phyloP scores from a whole-genome alignment of 2,113 vertebrate genomes.

The Ceyx cyanopectus region DNA sequence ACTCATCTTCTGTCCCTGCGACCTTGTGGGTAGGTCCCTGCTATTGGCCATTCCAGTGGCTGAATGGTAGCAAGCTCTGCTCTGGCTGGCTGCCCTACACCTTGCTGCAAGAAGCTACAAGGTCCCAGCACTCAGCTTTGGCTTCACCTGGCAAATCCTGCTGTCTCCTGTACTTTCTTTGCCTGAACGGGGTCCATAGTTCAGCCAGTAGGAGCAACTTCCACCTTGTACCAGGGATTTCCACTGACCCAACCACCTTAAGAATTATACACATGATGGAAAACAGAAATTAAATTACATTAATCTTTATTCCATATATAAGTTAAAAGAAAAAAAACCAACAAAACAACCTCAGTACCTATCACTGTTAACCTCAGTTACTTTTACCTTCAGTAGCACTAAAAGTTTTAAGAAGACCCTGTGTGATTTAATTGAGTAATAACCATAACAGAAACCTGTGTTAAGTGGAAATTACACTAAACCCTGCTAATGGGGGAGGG shows the following conservation, averaged over 20 bases:
- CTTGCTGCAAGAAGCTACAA: not conserved
- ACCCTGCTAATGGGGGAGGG: conserved; percentile 7
- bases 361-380: not conserved
- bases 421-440: conserved; percentile 27
- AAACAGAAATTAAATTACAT: not conserved
- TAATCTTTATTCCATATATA: not conserved
- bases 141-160: not conserved
- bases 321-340: not conserved
- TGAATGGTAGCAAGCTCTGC: not conserved
- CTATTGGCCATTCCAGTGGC: not conserved
- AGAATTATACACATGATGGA: not conserved
- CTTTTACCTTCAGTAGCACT: not conserved
- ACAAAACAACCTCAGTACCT: not conserved
- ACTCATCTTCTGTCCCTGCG: not conserved
- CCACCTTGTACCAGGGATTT: not conserved
- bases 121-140: not conserved
- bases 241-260: not conserved
- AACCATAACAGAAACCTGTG: conserved; percentile 33
- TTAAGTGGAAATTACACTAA: conserved; percentile 56
- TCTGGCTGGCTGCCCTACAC: not conserved
- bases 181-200: not conserved
- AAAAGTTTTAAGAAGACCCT: not conserved
- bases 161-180: not conserved
- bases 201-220: not conserved
- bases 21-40: not conserved